Evolutionary conservation across 1,140 invertebrate genomes (phyloP), one percentile per base, ranked within the genome.

Genomic region (Nilaparvata lugens): DNA sequence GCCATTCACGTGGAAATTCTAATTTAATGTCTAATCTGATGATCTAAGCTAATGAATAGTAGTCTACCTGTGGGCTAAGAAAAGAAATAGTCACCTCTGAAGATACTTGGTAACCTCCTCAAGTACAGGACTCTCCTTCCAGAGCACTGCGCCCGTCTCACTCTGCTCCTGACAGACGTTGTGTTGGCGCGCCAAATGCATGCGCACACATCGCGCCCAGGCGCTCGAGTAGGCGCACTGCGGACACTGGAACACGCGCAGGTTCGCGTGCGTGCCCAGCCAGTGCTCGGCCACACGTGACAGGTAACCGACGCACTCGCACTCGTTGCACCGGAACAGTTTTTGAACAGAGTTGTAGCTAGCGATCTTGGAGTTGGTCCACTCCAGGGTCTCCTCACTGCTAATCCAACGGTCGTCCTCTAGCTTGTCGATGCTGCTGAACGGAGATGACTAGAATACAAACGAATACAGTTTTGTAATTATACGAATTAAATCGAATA

Each of bases 211-310:
- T 40, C 85, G 78, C 62, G 84, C 84, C 85, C 85, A 88, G 13
- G 84, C 83, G 66, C 83, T 85, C 53, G 83, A 83, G 70, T 87
- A 88, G 4, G 85, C 78, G 79, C 88, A 83, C 61, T 83, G 77
- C 57, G 84, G 80, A 75, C 86, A 84, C 71, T 85, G 76, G 77
- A 88, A 88, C 42, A 85, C 84, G 60, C 85, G 76, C 25, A 86
- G 74, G 73, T 85, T 83, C 14, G 85, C 87, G 72, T 91, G 89
- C 6, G 87, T 82, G 31, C 88, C 88, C 25, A 91, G 77, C 80
- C 89, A 93, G 70, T 92, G 89, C 68, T 92, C 89, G 0, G 88
- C 88, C 3, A 91, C 81, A 11, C 89, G 78, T 13, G 86, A 84
- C 23, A 89, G 77, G 63, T 89, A 87, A 3, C 85, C 85, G 48